phyloP scores from a whole-genome alignment of 2,797 vertebrate species.

The Erpetoichthys calabaricus region DNA sequence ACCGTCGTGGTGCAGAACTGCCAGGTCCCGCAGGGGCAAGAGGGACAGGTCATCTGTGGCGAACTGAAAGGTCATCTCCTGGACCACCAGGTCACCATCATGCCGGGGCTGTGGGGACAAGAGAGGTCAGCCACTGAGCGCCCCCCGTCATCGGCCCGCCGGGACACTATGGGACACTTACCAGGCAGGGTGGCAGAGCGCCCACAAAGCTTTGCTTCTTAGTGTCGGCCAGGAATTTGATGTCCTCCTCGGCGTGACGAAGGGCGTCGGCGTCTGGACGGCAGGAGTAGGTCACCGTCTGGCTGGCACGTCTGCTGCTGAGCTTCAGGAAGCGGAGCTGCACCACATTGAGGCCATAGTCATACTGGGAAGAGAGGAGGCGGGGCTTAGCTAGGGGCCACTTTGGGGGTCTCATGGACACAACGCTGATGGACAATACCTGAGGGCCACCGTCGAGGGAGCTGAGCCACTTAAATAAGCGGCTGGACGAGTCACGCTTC shows the following conservation, averaged over 20 bases:
- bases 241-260: conserved; percentile 29
- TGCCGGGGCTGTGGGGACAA: conserved; percentile 34
- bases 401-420: fast-evolving
- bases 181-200: conserved; percentile 56
- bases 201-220: conserved; percentile 56
- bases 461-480: conserved; percentile 70
- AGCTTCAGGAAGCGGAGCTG: conserved; percentile 74
- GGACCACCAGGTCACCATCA: conserved; percentile 33
- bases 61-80: conserved; percentile 66
- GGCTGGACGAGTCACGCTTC: conserved; percentile 35
- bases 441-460: conserved; percentile 54
- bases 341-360: conserved; percentile 50
- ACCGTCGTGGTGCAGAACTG: conserved; percentile 45
- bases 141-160: background rate
- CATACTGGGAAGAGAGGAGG: conserved; percentile 37
- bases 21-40: conserved; percentile 69
- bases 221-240: conserved; percentile 63
- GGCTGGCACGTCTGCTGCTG: conserved; percentile 53
- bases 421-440: conserved; percentile 26
- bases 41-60: conserved; percentile 57
- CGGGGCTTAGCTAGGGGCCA: background rate
- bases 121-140: background rate
- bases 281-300: conserved; percentile 66
- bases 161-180: conserved; percentile 25
- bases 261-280: conserved; percentile 25